A percentile compares a stretch with the other conserved stretches of the same genome.
These are phyloP conservation scores for Pseudochromis fuscus DNA, from an alignment of 2,797 vertebrate species.

Conservation along the genomic window DNA sequence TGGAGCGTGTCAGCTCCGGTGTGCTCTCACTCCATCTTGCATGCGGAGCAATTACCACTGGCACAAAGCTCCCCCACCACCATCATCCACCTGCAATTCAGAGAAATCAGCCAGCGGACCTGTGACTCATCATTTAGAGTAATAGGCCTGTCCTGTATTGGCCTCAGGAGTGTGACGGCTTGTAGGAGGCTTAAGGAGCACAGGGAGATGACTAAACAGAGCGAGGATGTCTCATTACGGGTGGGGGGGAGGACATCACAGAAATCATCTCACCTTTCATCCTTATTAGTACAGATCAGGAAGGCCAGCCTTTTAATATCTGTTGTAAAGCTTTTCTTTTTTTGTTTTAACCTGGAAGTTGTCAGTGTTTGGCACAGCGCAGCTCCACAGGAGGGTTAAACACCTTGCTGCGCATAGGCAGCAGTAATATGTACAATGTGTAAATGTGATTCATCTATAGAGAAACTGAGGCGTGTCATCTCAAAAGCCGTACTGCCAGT, in stretches of 20 bases:
- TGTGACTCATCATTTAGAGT: slow-evolving; percentile 72
- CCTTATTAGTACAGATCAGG: neutral
- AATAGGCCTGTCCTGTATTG: slow-evolving; percentile 43
- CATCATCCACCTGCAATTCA: slow-evolving; percentile 32
- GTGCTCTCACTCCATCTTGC: slow-evolving; percentile 57
- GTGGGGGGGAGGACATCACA: neutral
- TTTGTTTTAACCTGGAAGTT: neutral
- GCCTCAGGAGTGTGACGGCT: slow-evolving; percentile 35
- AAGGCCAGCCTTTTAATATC: neutral
- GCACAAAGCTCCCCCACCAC: slow-evolving; percentile 3
- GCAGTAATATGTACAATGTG: too few relatives aligned
- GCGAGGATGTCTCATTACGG: slow-evolving; percentile 11
- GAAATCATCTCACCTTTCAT: slow-evolving; percentile 23
- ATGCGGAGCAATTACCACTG: slow-evolving; percentile 65
- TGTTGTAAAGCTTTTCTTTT: neutral
- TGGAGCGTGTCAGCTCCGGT: slow-evolving; percentile 66
- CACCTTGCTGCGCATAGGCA: slow-evolving; percentile 2
- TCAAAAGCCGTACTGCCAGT: slow-evolving; percentile 22
- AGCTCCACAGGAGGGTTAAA: neutral
- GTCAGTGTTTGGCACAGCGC: neutral
- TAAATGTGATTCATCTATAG: slow-evolving; percentile 13
- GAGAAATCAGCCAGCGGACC: slow-evolving; percentile 56
- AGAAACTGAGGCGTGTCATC: slow-evolving; percentile 1
- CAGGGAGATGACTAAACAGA: slow-evolving; percentile 29
- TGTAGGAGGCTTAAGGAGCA: slow-evolving; percentile 30